Percentiles rank a stretch among this genome's conserved stretches.
Evolutionary conservation across 2,113 vertebrate genomes (phyloP).

Genomic region (Redunca redunca): DNA sequence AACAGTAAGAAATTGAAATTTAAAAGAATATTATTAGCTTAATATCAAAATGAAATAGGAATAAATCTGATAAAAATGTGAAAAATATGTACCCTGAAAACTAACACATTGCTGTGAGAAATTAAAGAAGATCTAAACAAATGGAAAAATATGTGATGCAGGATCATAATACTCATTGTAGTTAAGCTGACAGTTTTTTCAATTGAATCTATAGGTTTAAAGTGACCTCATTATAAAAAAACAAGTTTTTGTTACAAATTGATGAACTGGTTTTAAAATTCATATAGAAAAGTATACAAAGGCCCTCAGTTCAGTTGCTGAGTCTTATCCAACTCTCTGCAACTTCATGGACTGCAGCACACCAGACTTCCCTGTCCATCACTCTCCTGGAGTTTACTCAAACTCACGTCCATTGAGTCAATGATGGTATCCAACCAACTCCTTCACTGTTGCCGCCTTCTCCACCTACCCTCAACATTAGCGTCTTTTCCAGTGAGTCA

Average conservation of each 20-base stretch:
- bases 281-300: not conserved
- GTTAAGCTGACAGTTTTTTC: fast-evolving
- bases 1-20: not conserved
- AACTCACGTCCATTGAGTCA: not conserved
- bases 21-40: not conserved
- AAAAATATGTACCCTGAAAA: not conserved
- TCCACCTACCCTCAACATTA: not conserved
- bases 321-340: not conserved
- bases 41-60: not conserved
- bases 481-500: not conserved
- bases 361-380: not conserved
- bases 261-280: not conserved
- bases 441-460: not conserved
- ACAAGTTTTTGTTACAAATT: not conserved
- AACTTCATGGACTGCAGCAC: not conserved
- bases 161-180: not conserved
- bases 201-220: not conserved
- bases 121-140: not conserved
- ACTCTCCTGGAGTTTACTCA: not conserved
- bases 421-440: not conserved
- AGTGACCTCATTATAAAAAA: not conserved
- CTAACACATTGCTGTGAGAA: not conserved
- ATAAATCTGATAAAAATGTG: not conserved
- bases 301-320: not conserved
- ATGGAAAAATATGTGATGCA: fast-evolving